Conservation (phyloP, 2,888 invertebrate genomes). For the Sinopyrophorus schimmeli region DNA sequence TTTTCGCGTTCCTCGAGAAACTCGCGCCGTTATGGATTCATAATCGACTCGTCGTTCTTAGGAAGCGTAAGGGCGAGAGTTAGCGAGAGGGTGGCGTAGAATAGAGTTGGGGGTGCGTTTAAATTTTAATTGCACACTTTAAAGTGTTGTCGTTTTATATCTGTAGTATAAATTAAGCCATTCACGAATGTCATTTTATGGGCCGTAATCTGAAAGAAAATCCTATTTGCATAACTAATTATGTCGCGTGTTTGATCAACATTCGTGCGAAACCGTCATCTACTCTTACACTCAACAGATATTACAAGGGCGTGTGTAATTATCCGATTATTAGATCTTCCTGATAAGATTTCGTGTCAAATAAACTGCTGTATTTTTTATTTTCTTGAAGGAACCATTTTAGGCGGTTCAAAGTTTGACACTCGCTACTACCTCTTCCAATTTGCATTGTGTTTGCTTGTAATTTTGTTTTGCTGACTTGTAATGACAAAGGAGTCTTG, state of each 20-base stretch:
- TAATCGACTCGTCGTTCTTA: conserved; percentile 15
- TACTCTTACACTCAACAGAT: conserved; percentile 26
- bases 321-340: conserved; percentile 27
- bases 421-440: background rate
- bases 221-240: conserved; percentile 28
- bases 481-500: too few relatives aligned
- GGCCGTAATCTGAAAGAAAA: conserved; percentile 18
- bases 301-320: conserved; percentile 27
- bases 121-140: too few relatives aligned
- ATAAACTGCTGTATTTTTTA: conserved; percentile 16
- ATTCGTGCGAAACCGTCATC: conserved; percentile 27
- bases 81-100: background rate
- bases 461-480: too few relatives aligned
- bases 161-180: conserved; percentile 17
- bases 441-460: too few relatives aligned
- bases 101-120: too few relatives aligned
- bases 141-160: conserved; percentile 7
- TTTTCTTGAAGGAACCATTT: too few relatives aligned
- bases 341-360: conserved; percentile 26
- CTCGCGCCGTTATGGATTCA: conserved; percentile 7
- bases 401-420: too few relatives aligned
- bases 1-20: conserved; percentile 7
- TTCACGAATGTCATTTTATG: conserved; percentile 22
- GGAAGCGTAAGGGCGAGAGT: conserved; percentile 1
- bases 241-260: conserved; percentile 24